Evolutionary conservation across 2,888 invertebrate species (phyloP).

Genomic region (Nasonovia ribisnigri): DNA sequence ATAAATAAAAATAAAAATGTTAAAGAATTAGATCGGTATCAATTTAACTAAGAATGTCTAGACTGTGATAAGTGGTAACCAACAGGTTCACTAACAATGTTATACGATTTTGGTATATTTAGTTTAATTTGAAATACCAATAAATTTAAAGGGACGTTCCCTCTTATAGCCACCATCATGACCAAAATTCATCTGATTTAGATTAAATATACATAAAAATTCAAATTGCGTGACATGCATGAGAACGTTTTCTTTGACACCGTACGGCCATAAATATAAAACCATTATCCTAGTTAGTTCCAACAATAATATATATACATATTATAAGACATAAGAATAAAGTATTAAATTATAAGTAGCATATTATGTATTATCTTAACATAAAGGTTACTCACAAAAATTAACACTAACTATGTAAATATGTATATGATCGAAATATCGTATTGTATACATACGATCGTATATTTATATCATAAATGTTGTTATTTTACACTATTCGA

Average conservation of each 20-base stretch:
- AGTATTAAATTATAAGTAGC: neutral
- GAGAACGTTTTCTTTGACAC: neutral
- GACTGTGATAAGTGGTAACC: neutral
- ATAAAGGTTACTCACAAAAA: neutral
- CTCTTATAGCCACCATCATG: neutral
- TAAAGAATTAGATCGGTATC: constrained; percentile 26
- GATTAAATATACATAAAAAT: constrained; percentile 16
- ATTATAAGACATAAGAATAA: neutral
- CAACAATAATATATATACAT: neutral
- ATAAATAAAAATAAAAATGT: neutral
- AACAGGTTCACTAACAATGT: neutral
- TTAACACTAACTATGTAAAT: neutral
- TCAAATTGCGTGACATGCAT: constrained; percentile 19
- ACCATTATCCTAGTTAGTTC: constrained; percentile 12
- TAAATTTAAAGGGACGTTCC: constrained; percentile 12
- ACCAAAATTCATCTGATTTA: constrained; percentile 12
- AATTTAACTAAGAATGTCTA: constrained; percentile 25
- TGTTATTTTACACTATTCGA: neutral
- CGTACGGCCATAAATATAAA: neutral
- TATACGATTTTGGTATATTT: neutral
- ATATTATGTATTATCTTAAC: too few species aligned
- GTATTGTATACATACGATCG: neutral
- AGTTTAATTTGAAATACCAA: constrained; percentile 8
- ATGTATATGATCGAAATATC: neutral
- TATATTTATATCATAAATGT: neutral